A percentile compares a stretch with the other conserved stretches of the same genome.
phyloP scores from a whole-genome alignment of 2,888 invertebrate genomes.

The Diaphora mendica region DNA sequence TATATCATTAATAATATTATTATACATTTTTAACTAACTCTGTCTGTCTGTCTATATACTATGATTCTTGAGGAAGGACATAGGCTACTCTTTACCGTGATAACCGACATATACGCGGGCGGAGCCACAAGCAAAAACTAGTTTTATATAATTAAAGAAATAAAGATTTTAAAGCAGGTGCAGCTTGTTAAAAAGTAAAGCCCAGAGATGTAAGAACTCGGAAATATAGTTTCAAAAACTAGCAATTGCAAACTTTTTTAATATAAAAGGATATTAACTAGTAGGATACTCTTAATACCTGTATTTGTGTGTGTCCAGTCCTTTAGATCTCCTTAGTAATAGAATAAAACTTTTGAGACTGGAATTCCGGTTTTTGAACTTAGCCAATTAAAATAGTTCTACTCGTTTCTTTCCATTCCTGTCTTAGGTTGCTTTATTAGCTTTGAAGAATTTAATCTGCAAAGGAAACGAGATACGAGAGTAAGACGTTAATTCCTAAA shows the following conservation, averaged over 20 bases:
- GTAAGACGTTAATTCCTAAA: not conserved
- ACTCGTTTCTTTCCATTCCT: not conserved
- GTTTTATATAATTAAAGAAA: not conserved
- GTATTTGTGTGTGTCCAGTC: not conserved
- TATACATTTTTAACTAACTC: too few species aligned
- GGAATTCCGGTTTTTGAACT: not conserved
- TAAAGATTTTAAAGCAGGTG: not conserved
- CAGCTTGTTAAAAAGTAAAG: not conserved
- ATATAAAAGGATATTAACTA: not conserved
- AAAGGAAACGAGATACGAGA: not conserved
- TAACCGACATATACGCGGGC: too few species aligned
- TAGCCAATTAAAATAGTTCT: not conserved
- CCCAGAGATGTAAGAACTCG: not conserved
- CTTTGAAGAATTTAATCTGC: not conserved
- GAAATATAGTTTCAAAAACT: not conserved
- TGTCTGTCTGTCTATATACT: too few species aligned
- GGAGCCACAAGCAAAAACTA: too few species aligned
- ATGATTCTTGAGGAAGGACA: too few species aligned
- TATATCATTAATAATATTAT: too few species aligned
- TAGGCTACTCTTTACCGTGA: too few species aligned
- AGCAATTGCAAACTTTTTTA: slow-evolving; percentile 3
- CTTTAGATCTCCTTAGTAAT: not conserved
- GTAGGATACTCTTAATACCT: not conserved
- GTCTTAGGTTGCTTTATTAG: not conserved
- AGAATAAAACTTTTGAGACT: slow-evolving; percentile 3